Evolutionary conservation across 2,797 vertebrate genomes (phyloP).

Genomic region (Bothrops alternatus): DNA sequence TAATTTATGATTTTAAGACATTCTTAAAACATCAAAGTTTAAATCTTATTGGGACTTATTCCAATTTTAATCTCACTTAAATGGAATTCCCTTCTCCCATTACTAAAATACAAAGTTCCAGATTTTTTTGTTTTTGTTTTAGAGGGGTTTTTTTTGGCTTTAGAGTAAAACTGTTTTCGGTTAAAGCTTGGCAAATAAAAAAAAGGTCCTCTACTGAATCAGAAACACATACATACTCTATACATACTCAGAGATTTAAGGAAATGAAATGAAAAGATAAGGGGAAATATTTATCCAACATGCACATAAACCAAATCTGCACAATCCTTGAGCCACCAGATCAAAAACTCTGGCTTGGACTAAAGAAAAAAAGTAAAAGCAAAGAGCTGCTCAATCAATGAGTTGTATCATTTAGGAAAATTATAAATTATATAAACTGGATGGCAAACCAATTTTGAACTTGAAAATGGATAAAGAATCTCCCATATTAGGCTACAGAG

Average conservation of each 20-base stretch:
- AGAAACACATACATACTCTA: neutral
- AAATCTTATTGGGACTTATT: neutral
- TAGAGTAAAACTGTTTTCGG: neutral
- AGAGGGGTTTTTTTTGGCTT: neutral
- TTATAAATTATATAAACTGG: neutral
- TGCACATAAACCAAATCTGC: neutral
- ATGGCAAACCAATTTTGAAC: neutral
- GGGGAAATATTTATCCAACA: slow-evolving; percentile 4
- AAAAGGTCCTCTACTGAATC: neutral
- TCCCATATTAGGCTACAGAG: neutral
- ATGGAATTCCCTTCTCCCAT: neutral
- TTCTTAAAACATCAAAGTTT: neutral
- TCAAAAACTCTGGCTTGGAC: neutral
- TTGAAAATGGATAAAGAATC: neutral
- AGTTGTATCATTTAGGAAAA: neutral
- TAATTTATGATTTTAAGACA: neutral
- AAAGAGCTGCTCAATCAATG: neutral
- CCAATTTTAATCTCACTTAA: neutral
- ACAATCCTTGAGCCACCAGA: neutral
- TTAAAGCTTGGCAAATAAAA: neutral
- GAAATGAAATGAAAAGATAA: neutral
- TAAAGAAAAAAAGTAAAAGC: neutral
- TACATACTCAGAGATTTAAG: fast-evolving
- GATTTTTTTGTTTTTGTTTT: neutral
- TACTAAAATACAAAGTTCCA: neutral